These are phyloP conservation scores for Phalacrocorax pelagicus DNA, from an alignment of 2,113 vertebrate genomes.

Conservation along the genomic window DNA sequence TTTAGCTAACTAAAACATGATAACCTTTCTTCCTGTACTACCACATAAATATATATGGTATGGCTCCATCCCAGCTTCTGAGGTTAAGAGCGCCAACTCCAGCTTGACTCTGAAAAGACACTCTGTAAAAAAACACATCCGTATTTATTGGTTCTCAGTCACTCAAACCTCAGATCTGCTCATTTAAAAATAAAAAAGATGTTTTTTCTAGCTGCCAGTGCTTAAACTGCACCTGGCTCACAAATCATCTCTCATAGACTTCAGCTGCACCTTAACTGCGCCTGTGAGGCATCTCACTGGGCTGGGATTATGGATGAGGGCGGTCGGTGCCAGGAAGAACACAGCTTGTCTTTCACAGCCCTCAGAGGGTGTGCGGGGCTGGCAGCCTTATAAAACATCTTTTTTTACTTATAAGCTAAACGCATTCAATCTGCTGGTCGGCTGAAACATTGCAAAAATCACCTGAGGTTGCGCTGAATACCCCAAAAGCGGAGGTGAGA, in stretches of 20 bases:
- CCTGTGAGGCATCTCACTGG: neutral
- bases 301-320: neutral
- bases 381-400: neutral
- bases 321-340: neutral
- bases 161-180: neutral
- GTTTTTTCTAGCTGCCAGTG: conserved; percentile 10
- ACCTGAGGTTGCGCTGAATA: neutral
- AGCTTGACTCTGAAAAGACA: neutral
- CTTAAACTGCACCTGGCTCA: conserved; percentile 49
- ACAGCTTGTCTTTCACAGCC: conserved; percentile 53
- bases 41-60: neutral
- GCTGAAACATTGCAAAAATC: neutral
- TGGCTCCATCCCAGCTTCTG: neutral
- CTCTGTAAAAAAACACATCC: neutral
- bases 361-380: neutral
- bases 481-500: neutral
- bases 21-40: conserved; percentile 9
- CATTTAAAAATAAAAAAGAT: neutral
- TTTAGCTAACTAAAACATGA: conserved; percentile 1
- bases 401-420: neutral
- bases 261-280: neutral
- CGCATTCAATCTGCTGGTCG: neutral
- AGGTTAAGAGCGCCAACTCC: neutral
- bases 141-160: neutral
- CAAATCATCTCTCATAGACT: conserved; percentile 28